Percentiles rank a stretch among this genome's conserved stretches.
These are phyloP conservation scores for Chymomyza amoena DNA, from an alignment of 2,888 invertebrate genomes.

Conservation along the genomic window DNA sequence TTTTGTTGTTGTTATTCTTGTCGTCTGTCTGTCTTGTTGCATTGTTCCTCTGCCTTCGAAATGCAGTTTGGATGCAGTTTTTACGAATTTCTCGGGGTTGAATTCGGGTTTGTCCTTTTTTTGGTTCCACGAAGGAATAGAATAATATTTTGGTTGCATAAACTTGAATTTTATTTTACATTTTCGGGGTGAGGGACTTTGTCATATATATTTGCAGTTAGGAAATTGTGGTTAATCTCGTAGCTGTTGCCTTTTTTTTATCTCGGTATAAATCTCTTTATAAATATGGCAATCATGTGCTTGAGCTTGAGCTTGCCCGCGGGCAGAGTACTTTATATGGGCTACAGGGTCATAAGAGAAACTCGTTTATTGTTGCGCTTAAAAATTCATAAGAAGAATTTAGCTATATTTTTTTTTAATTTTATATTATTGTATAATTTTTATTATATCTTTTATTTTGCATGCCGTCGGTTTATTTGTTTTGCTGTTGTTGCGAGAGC, in stretches of 20 bases:
- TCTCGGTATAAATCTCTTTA: conserved; percentile 14
- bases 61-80: conserved; percentile 37
- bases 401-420: not conserved
- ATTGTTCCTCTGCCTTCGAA: conserved; percentile 29
- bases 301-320: conserved; percentile 35
- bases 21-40: conserved; percentile 8
- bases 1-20: conserved; percentile 25
- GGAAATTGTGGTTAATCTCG: conserved; percentile 72
- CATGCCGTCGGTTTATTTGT: not conserved
- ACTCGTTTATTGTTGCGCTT: not conserved
- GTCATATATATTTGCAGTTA: conserved; percentile 44
- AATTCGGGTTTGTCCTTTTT: conserved; percentile 56
- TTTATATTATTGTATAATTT: not conserved
- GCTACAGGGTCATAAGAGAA: not conserved
- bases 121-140: not conserved
- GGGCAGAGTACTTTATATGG: conserved; percentile 38
- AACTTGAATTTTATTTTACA: conserved; percentile 44
- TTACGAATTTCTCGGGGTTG: conserved; percentile 39
- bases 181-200: not conserved
- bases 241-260: conserved; percentile 71
- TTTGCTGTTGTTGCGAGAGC: conserved; percentile 7
- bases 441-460: not conserved
- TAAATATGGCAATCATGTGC: conserved; percentile 73
- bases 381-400: not conserved
- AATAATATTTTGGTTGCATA: not conserved